phyloP scores from a whole-genome alignment of 2,113 vertebrate genomes.

The Phodopus roborovskii region DNA sequence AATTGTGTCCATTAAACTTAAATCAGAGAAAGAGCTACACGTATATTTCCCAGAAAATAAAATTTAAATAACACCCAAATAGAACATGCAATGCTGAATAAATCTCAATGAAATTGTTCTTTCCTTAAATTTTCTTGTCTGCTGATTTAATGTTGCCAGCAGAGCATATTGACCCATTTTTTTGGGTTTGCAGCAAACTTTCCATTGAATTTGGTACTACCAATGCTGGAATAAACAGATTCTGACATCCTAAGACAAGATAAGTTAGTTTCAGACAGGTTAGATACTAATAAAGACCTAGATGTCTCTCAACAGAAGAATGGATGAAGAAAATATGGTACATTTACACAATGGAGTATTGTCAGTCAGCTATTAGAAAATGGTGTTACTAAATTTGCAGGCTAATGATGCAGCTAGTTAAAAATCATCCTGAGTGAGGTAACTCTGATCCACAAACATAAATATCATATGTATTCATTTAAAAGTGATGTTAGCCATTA shows the following conservation, averaged over 20 bases:
- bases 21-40: neutral
- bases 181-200: neutral
- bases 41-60: conserved; percentile 44
- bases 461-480: too few species aligned
- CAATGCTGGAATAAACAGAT: neutral
- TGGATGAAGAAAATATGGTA: too few species aligned
- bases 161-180: neutral
- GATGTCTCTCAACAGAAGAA: too few species aligned
- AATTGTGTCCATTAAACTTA: conserved; percentile 19
- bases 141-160: neutral
- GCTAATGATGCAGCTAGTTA: too few species aligned
- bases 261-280: neutral
- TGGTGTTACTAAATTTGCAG: too few species aligned
- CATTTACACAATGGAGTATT: too few species aligned
- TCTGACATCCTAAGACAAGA: neutral
- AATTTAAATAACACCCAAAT: conserved; percentile 26
- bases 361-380: too few species aligned
- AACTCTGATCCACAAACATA: too few species aligned
- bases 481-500: too few species aligned
- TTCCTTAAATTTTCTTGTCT: neutral
- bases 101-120: neutral
- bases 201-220: neutral
- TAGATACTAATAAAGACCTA: neutral
- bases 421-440: too few species aligned
- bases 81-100: neutral